These are phyloP conservation scores for Limanda limanda DNA, from an alignment of 2,113 vertebrate genomes.

Conservation along the genomic window DNA sequence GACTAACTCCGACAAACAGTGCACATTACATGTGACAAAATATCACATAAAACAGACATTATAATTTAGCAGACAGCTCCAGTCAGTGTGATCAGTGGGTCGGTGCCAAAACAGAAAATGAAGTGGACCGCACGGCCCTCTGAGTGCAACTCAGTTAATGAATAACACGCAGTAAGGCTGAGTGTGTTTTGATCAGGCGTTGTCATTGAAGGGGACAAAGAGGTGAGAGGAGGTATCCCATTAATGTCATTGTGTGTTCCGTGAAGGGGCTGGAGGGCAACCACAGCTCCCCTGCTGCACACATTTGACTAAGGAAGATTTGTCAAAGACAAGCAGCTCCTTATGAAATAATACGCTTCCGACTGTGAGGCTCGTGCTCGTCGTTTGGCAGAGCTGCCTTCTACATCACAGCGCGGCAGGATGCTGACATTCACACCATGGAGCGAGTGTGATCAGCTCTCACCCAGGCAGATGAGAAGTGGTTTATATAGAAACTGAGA, in stretches of 20 bases:
- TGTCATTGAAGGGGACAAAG: conserved; percentile 49
- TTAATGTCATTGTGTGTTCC: conserved; percentile 52
- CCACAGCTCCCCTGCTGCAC: conserved; percentile 43
- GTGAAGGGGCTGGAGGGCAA: conserved; percentile 63
- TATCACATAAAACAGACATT: conserved; percentile 27
- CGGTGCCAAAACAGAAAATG: conserved; percentile 31
- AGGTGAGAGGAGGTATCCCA: conserved; percentile 45
- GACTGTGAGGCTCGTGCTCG: conserved; percentile 65
- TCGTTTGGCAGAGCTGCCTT: conserved; percentile 71
- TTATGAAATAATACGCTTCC: conserved; percentile 68
- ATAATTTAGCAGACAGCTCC: conserved; percentile 33
- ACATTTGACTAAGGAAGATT: conserved; percentile 60
- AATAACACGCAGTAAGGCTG: conserved; percentile 22
- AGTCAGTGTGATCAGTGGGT: conserved; percentile 36
- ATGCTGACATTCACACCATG: conserved; percentile 80
- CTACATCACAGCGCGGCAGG: conserved; percentile 69
- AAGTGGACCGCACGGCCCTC: conserved; percentile 35
- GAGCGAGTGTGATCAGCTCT: conserved; percentile 77
- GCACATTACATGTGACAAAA: neutral
- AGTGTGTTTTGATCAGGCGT: conserved; percentile 44
- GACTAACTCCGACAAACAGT: neutral
- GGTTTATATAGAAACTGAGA: conserved; percentile 81
- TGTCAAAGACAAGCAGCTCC: conserved; percentile 69
- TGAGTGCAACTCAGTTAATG: conserved; percentile 42
- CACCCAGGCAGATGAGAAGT: conserved; percentile 76